phyloP scores from a whole-genome alignment of 2,113 vertebrate species.

The Xyliphius kryptos region DNA sequence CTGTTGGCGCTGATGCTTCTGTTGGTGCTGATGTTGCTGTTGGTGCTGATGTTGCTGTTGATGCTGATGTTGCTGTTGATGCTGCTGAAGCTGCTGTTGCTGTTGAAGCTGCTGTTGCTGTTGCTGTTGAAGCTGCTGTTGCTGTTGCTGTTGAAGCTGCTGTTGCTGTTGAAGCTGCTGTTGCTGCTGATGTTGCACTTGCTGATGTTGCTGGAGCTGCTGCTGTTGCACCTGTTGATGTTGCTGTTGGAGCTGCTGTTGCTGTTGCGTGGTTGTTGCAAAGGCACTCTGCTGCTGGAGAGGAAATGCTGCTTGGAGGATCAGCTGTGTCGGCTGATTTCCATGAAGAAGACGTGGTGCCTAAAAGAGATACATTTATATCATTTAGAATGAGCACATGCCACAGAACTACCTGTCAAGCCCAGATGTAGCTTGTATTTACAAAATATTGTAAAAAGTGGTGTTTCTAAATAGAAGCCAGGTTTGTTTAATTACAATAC shows the following conservation, averaged over 20 bases:
- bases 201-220: too few species aligned
- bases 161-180: too few species aligned
- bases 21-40: slow-evolving; percentile 51
- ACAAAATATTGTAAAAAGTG: too few species aligned
- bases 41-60: slow-evolving; percentile 64
- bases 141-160: too few species aligned
- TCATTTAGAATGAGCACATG: too few species aligned
- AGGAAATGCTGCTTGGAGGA: slow-evolving; percentile 91
- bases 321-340: slow-evolving; percentile 86
- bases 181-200: too few species aligned
- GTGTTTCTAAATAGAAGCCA: too few species aligned
- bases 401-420: too few species aligned
- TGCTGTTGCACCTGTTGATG: too few species aligned
- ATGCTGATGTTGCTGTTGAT: slow-evolving; percentile 71
- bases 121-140: slow-evolving; percentile 75
- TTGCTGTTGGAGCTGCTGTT: too few species aligned
- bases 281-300: slow-evolving; percentile 78
- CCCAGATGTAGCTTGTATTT: too few species aligned
- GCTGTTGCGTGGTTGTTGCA: slow-evolving; percentile 38
- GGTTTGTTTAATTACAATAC: too few species aligned
- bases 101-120: slow-evolving; percentile 66
- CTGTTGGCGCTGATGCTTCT: slow-evolving; percentile 61
- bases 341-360: slow-evolving; percentile 84
- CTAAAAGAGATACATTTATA: slow-evolving; percentile 47
- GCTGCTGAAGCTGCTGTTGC: slow-evolving; percentile 50